These are phyloP conservation scores for Ryuthela nishihirai DNA, from an alignment of 2,888 invertebrate genomes.

Conservation along the genomic window DNA sequence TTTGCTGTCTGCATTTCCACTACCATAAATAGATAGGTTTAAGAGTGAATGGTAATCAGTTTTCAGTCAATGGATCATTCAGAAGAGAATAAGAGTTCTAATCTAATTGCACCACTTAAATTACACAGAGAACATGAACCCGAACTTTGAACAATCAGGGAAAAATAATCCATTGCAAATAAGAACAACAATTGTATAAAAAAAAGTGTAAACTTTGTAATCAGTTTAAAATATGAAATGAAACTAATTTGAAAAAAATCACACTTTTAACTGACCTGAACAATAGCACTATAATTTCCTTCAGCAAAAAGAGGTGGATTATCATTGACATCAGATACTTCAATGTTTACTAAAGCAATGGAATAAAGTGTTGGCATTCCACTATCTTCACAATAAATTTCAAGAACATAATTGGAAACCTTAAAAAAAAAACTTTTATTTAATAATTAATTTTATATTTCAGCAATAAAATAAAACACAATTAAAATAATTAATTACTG, in stretches of 20 bases:
- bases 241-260: not conserved
- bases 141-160: no score
- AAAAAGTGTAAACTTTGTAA: not conserved
- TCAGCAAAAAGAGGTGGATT: constrained; percentile 80
- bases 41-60: no score
- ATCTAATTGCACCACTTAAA: no score
- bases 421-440: constrained; percentile 43
- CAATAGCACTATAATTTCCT: constrained; percentile 71
- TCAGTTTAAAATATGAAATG: not conserved
- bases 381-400: constrained; percentile 75
- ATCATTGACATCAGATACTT: constrained; percentile 85
- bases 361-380: constrained; percentile 72
- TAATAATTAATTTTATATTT: no score
- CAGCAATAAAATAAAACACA: no score
- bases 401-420: constrained; percentile 65
- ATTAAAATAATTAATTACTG: no score
- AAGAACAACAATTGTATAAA: not conserved
- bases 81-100: no score
- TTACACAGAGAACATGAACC: no score
- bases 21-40: no score
- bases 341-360: constrained; percentile 69
- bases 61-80: no score
- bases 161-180: no score
- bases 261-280: constrained; percentile 55
- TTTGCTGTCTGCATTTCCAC: no score